Base-by-base conservation (phyloP, 2,797 vertebrate genomes). In the Lemur catta region DNA sequence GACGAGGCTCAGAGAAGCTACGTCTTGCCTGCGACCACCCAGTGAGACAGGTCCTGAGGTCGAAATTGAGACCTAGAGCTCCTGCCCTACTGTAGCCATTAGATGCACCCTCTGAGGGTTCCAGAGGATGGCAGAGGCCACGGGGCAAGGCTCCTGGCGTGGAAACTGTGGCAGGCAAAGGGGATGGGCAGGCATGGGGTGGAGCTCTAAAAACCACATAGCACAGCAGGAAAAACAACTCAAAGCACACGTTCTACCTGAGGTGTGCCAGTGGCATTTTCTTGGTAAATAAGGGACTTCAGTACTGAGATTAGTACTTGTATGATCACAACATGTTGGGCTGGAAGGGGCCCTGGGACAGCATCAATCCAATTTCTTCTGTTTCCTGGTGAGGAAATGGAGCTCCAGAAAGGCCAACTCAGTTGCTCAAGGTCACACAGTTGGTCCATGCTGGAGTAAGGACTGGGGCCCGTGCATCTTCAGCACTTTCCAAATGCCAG, bases 21-120 rank as follows among this genome's bases (percentile, higher is more conserved):
- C 74, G 35, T 95, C 86, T 96, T 88, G 84, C 75, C 89, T 52
- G 48, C 30, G 85, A 71, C 55, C 69, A 95, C 55, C 33, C 52
- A 87, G 93, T 80, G 94, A 88, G 84, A 94, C 50, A 15, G 50
- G 61, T 91, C 80, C 84, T 87, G 93, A 93, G 35, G 57, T 71
- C 1, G 18, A 63, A 89, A 86, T 9, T 14, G 28, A 94, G 55
- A 55, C 41, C 17, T 41, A 35, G 61, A n/a, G 22, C 59, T 84
- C 79, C n/a, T 84, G 55, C 18, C 17, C 43, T 65, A 4, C 22
- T 43, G 12, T n/a, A 22, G 59, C 59, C 26, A 74, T 15, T 17
- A 50, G 12, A 10, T 18, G 43, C 1, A 6, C 12, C 20, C 24
- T 93, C 55, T 22, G 13, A 43, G 14, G 61, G 52, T 75, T 91